These are phyloP conservation scores for Folsomia candida DNA, from an alignment of 2,888 invertebrate genomes.

Conservation along the genomic window DNA sequence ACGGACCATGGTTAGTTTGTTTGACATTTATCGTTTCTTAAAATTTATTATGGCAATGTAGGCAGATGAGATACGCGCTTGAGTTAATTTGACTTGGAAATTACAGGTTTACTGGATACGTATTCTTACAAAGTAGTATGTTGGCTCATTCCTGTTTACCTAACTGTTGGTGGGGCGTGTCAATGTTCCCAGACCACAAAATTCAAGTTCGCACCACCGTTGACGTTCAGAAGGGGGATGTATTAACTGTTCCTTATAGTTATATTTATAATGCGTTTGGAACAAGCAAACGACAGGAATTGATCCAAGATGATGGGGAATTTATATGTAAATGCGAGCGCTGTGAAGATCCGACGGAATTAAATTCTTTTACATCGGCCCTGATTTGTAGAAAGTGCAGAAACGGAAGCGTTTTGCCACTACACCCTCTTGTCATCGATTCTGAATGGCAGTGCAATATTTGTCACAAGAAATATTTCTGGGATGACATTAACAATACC, in stretches of 20 bases:
- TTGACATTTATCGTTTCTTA: neutral
- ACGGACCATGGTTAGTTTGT: constrained; percentile 24
- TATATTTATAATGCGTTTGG: constrained; percentile 55
- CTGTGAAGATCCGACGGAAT: constrained; percentile 51
- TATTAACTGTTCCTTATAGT: constrained; percentile 70
- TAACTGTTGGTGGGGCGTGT: constrained; percentile 48
- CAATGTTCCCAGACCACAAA: constrained; percentile 55
- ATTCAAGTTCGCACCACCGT: constrained; percentile 65
- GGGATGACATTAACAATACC: neutral
- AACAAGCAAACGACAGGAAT: constrained; percentile 46
- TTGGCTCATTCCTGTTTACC: constrained; percentile 70
- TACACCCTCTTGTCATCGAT: constrained; percentile 38
- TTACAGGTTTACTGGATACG: constrained; percentile 32
- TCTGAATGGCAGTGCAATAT: constrained; percentile 63
- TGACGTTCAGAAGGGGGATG: constrained; percentile 60
- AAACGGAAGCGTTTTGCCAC: constrained; percentile 4
- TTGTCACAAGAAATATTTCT: constrained; percentile 55
- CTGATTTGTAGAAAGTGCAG: constrained; percentile 28
- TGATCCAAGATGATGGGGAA: constrained; percentile 50
- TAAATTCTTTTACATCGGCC: constrained; percentile 50
- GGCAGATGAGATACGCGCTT: neutral
- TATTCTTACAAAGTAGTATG: constrained; percentile 53
- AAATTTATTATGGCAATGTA: neutral
- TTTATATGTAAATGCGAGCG: constrained; percentile 51
- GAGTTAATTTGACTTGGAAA: neutral